Evolutionary conservation across 1,140 invertebrate genomes (phyloP).

Genomic region (Bicyclus anynana): DNA sequence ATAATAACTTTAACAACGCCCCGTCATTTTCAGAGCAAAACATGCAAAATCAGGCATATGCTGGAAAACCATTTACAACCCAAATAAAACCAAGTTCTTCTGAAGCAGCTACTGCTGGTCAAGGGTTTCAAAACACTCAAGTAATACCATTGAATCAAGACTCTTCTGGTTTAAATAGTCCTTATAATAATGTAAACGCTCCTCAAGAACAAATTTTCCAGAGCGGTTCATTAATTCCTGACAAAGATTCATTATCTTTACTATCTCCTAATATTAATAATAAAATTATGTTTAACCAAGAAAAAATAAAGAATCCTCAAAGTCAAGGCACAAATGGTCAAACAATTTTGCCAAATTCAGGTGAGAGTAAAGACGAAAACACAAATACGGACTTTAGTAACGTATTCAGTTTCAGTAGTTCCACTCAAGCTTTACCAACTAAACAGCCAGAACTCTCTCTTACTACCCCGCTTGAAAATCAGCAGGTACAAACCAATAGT

Average conservation of each 20-base stretch:
- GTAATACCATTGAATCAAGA: neutral
- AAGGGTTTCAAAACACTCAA: neutral
- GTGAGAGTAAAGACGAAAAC: neutral
- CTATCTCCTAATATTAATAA: neutral
- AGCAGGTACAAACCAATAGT: neutral
- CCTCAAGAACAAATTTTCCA: no score
- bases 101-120: neutral
- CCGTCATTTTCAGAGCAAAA: constrained; percentile 32
- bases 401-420: neutral
- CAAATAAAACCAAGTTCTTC: constrained; percentile 16
- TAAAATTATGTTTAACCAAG: neutral
- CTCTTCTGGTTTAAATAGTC: neutral
- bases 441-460: constrained; percentile 9
- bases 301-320: neutral
- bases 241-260: neutral
- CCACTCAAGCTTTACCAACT: neutral
- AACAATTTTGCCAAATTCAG: neutral
- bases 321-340: neutral
- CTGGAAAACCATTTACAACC: constrained; percentile 16
- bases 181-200: neutral
- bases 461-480: constrained; percentile 9
- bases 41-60: constrained; percentile 21
- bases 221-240: no score
- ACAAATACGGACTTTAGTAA: neutral
- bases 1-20: neutral